These are phyloP conservation scores for Premnoplex brunnescens DNA, from an alignment of 2,797 vertebrate genomes.

Conservation along the genomic window DNA sequence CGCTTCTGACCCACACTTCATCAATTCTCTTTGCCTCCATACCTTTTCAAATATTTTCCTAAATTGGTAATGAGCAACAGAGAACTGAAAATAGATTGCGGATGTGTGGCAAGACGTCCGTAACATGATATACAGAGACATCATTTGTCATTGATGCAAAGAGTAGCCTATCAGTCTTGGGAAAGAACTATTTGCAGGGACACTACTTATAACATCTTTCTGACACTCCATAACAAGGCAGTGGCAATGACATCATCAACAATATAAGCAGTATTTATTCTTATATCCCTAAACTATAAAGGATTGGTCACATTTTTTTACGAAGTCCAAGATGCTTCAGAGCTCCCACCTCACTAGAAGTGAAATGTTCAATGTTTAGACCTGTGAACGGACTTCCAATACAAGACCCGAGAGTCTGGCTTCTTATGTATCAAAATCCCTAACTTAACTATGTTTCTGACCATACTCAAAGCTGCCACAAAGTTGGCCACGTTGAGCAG, in stretches of 20 bases:
- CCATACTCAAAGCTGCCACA: not conserved
- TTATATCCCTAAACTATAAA: not conserved
- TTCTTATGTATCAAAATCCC: not conserved
- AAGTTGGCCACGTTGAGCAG: not conserved
- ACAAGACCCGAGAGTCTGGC: not conserved
- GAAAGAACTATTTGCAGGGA: constrained; percentile 13
- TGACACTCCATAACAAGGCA: not conserved
- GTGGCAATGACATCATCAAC: not conserved
- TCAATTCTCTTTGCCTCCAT: not conserved
- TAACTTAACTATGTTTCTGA: not conserved
- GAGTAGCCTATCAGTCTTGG: not conserved
- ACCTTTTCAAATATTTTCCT: constrained; percentile 47
- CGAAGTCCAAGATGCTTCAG: not conserved
- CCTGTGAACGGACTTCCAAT: not conserved
- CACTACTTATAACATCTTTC: constrained; percentile 1
- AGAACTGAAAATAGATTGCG: constrained; percentile 64
- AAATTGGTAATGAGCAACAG: constrained; percentile 42
- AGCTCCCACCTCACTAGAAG: not conserved
- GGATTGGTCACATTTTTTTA: not conserved
- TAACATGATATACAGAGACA: constrained; percentile 53
- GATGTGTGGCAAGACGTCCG: constrained; percentile 51
- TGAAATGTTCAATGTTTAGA: not conserved
- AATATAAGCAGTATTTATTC: not conserved
- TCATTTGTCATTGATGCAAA: constrained; percentile 52
- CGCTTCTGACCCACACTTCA: not conserved